phyloP scores from a whole-genome alignment of 2,888 invertebrate species.

The Lutraria lutraria region DNA sequence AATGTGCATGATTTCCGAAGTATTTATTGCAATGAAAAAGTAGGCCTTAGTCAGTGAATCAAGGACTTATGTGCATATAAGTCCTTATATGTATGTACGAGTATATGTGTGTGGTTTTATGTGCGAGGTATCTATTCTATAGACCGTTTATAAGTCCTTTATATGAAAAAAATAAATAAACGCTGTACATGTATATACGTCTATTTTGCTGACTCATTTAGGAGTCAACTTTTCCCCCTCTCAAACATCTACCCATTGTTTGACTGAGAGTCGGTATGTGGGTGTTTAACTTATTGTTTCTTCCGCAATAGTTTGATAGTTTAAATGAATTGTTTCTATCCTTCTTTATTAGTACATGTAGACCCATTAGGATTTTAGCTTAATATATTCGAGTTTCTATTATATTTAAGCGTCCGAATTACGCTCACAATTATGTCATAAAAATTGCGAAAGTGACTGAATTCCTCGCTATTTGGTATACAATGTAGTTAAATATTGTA shows the following conservation, averaged over 20 bases:
- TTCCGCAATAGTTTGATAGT: not conserved
- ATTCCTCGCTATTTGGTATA: not conserved
- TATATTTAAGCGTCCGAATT: not conserved
- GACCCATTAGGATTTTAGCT: not conserved
- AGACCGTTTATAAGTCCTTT: too few relatives aligned
- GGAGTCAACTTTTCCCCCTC: not conserved
- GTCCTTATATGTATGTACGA: too few relatives aligned
- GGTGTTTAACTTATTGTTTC: not conserved
- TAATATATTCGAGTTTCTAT: not conserved
- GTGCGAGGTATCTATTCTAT: too few relatives aligned
- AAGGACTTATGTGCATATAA: too few relatives aligned
- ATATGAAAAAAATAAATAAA: too few relatives aligned
- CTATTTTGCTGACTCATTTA: not conserved
- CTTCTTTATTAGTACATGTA: not conserved
- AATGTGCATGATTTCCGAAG: too few relatives aligned
- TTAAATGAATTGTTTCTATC: not conserved
- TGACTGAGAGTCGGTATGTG: too few relatives aligned
- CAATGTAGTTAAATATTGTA: not conserved
- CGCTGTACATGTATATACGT: too few relatives aligned
- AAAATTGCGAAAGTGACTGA: not conserved
- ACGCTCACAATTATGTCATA: not conserved
- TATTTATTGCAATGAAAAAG: too few relatives aligned
- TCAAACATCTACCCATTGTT: too few relatives aligned
- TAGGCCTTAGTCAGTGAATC: too few relatives aligned
- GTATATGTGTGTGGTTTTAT: too few relatives aligned